Conservation (phyloP, 2,888 invertebrate genomes). For the Lasioglossum morio region DNA sequence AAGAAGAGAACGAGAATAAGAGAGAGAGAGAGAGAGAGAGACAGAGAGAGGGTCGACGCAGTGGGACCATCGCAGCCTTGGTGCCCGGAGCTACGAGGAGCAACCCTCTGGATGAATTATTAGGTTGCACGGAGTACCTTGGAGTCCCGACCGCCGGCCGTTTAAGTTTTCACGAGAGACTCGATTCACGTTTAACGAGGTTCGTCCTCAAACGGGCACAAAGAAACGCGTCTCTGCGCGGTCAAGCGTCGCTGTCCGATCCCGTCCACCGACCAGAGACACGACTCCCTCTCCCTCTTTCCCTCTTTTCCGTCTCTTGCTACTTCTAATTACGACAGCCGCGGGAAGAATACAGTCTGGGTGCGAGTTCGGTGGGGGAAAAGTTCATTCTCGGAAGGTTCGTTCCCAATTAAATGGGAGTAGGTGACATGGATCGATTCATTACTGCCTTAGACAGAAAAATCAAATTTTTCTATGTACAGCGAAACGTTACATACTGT, state of each 20-base stretch:
- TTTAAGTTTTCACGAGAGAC: constrained; percentile 68
- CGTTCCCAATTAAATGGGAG: background rate
- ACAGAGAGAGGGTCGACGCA: background rate
- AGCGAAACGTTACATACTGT: too few relatives aligned
- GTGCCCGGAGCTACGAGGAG: constrained; percentile 9
- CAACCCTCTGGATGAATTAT: constrained; percentile 63
- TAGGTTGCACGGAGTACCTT: constrained; percentile 46
- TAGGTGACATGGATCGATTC: background rate
- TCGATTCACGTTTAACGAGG: constrained; percentile 64
- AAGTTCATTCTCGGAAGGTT: background rate
- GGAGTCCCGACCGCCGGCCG: constrained; percentile 17
- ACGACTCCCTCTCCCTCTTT: background rate
- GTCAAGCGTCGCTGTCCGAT: constrained; percentile 10
- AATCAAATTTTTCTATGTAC: background rate
- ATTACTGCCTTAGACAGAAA: background rate
- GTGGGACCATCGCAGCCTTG: constrained; percentile 8
- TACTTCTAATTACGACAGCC: constrained; percentile 9
- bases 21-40: background rate
- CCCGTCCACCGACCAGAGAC: background rate
- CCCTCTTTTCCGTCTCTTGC: background rate
- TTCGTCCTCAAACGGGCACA: constrained; percentile 35
- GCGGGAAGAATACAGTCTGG: background rate
- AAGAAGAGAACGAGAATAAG: background rate
- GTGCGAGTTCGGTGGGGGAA: background rate
- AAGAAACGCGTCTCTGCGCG: constrained; percentile 27